These are phyloP conservation scores for Zapus hudsonius DNA, from an alignment of 2,113 vertebrate genomes.

Conservation along the genomic window DNA sequence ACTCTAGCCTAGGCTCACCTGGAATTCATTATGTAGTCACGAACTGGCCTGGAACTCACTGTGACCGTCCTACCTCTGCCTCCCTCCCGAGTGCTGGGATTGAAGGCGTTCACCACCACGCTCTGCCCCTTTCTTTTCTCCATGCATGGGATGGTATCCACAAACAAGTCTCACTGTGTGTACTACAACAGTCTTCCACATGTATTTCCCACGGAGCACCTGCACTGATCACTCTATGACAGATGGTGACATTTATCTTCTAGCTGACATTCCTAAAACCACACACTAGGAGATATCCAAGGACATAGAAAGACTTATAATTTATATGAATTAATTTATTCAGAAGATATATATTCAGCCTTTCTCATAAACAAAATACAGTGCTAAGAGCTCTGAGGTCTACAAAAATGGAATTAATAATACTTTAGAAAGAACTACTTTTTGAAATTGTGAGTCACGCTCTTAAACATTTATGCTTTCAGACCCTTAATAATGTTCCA, in stretches of 20 bases:
- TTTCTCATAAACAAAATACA: neutral
- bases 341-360: neutral
- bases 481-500: neutral
- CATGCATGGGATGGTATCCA: neutral
- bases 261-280: neutral
- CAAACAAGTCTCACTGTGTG: conserved; percentile 8
- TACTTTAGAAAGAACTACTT: neutral
- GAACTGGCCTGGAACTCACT: too few species aligned
- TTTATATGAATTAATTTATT: neutral
- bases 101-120: too few species aligned
- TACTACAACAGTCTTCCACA: neutral
- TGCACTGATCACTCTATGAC: neutral
- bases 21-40: too few species aligned
- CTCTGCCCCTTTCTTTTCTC: too few species aligned
- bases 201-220: neutral
- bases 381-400: neutral
- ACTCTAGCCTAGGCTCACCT: too few species aligned
- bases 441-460: neutral
- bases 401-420: neutral
- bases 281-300: neutral
- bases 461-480: neutral
- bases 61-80: too few species aligned
- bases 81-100: too few species aligned
- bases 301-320: neutral
- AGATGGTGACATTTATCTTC: neutral